phyloP scores from a whole-genome alignment of 2,888 invertebrate genomes.

The Mamestra brassicae region DNA sequence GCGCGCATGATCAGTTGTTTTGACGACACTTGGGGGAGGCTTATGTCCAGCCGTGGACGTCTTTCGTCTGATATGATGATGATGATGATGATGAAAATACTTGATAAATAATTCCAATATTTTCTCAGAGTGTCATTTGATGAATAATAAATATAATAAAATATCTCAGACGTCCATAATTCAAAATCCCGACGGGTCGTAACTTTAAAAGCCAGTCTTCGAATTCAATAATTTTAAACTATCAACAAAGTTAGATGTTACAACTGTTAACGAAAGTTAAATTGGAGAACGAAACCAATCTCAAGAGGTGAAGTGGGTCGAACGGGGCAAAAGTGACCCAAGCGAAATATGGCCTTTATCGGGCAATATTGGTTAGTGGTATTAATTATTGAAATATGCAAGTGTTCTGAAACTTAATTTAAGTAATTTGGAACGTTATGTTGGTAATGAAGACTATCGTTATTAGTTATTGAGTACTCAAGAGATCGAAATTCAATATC shows the following conservation, averaged over 20 bases:
- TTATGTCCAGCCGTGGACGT: too few species aligned
- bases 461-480: not conserved
- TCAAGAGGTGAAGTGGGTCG: conserved; percentile 7
- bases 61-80: too few species aligned
- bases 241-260: conserved; percentile 42
- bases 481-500: not conserved
- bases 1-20: too few species aligned
- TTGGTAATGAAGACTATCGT: conserved; percentile 10
- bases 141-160: not conserved
- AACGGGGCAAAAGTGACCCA: conserved; percentile 10
- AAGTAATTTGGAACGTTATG: conserved; percentile 8
- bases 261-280: conserved; percentile 43
- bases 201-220: conserved; percentile 9
- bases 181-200: not conserved
- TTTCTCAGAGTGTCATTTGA: not conserved
- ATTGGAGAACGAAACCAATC: conserved; percentile 45
- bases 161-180: not conserved
- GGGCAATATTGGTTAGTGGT: conserved; percentile 10
- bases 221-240: conserved; percentile 41
- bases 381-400: conserved; percentile 25
- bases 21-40: too few species aligned
- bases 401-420: conserved; percentile 21
- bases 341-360: conserved; percentile 5
- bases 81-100: too few species aligned
- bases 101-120: not conserved